Evolutionary conservation across 2,888 invertebrate species (phyloP).

Genomic region (Ametastegia equiseti): DNA sequence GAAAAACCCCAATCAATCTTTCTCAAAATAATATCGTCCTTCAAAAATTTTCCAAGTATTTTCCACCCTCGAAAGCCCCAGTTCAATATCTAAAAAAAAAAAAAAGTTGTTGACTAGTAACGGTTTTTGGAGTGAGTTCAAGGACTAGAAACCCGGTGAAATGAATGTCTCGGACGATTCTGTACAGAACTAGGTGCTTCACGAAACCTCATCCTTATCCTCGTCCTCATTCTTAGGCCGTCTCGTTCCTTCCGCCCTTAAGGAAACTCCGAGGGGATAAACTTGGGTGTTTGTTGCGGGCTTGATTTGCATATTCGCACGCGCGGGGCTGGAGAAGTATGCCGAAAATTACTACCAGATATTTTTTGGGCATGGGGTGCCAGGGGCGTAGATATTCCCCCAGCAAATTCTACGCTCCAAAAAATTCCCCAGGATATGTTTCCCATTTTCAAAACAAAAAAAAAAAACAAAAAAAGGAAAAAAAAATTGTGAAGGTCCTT

Average conservation of each 20-base stretch:
- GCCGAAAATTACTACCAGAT: conserved; percentile 5
- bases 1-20: too few relatives aligned
- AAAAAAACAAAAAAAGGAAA: too few relatives aligned
- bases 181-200: background rate
- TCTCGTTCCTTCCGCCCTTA: conserved; percentile 3
- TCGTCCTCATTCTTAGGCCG: background rate
- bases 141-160: background rate
- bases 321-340: background rate
- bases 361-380: too few relatives aligned
- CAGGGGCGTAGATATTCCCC: too few relatives aligned
- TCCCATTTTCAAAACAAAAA: too few relatives aligned
- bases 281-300: conserved; percentile 15
- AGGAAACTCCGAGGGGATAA: conserved; percentile 18
- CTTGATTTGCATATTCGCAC: conserved; percentile 11
- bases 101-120: background rate
- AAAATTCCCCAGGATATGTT: too few relatives aligned
- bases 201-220: background rate
- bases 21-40: too few relatives aligned
- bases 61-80: too few relatives aligned
- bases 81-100: too few relatives aligned
- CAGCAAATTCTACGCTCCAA: too few relatives aligned
- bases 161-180: background rate
- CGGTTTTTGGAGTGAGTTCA: background rate
- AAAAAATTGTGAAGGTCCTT: too few relatives aligned
- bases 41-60: too few relatives aligned